A percentile compares a stretch with the other conserved stretches of the same genome.
phyloP scores from a whole-genome alignment of 2,113 vertebrate genomes.

The Centropus bengalensis region DNA sequence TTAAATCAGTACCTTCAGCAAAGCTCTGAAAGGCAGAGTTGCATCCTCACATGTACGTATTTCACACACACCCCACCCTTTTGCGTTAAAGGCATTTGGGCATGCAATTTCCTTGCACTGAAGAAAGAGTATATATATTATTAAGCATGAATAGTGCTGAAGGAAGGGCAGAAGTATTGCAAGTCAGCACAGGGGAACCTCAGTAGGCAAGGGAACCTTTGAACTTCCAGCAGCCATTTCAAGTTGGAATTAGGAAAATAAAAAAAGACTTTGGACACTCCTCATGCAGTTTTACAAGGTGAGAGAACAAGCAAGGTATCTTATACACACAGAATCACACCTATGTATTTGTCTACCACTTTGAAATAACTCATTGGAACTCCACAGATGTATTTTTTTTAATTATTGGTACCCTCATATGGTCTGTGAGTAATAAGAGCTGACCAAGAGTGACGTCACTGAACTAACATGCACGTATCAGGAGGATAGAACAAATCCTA shows the following conservation, averaged over 20 bases:
- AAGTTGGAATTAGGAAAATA: neutral
- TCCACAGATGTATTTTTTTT: neutral
- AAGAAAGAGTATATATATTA: neutral
- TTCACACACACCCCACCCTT: neutral
- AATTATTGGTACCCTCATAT: neutral
- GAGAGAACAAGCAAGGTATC: neutral
- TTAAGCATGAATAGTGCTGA: neutral
- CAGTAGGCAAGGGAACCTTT: neutral
- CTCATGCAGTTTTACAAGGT: neutral
- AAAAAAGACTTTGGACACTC: neutral
- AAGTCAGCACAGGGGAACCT: neutral
- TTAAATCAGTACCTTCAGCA: conserved; percentile 1
- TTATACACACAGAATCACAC: rapidly evolving
- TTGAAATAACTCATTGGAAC: neutral
- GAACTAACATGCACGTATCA: neutral
- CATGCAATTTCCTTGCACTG: neutral
- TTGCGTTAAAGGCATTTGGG: neutral
- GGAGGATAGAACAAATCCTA: neutral
- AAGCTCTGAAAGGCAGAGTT: neutral
- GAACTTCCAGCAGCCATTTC: neutral
- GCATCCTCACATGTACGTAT: neutral
- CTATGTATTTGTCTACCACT: neutral
- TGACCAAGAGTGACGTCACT: neutral
- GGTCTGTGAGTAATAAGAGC: neutral
- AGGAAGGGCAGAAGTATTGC: neutral